Base-by-base conservation (phyloP, 2,797 vertebrate species). In the Emys orbicularis region DNA sequence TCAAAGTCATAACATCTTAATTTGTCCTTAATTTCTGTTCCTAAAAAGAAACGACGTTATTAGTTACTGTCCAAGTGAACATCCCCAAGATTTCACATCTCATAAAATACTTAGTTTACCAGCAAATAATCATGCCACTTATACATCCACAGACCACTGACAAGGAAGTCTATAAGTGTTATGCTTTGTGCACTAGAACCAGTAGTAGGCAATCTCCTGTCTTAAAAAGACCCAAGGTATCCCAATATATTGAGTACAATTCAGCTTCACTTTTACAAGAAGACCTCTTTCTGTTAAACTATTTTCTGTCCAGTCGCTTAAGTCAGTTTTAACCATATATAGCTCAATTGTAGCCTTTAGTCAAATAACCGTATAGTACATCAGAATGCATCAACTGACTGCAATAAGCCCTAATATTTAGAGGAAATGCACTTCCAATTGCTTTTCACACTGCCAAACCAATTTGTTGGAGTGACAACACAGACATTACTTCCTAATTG, bases 21-120 rank as follows among this genome's bases (percentile, higher is more conserved):
- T 98, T 99, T 99, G 98, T 99, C 99, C 93, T 99, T 99, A 95
- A 99, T 99, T 95, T 99, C 99, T 23, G 99, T 99, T 96, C 99
- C 99, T 99, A 96, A 92, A 94, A 98, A 96, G 29, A 97, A 90
- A 97, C 90, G 90, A 96, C 68, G 76, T 81, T 13, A 2, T 95
- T 89, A 92, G 49, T 93, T 72, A 94, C 79, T 91, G 65, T 88
- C 34, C 59, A 94, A 86, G n/a, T 53, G 5, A 93, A 94, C 7
- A 18, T 41, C 82, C 31, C 5, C 53, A 87, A 81, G 79, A 41
- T 65, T 27, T 4, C 0, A 19, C 29, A 41, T 81, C 41, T 88
- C 86, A 96, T 92, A 88, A 90, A 91, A 37, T 76, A 74, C 25
- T 74, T 25, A 31, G 74, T 77, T 16, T 25, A 37, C 53, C 9